phyloP scores from a whole-genome alignment of 2,888 invertebrate genomes.

The Meghimatium bilineatum region DNA sequence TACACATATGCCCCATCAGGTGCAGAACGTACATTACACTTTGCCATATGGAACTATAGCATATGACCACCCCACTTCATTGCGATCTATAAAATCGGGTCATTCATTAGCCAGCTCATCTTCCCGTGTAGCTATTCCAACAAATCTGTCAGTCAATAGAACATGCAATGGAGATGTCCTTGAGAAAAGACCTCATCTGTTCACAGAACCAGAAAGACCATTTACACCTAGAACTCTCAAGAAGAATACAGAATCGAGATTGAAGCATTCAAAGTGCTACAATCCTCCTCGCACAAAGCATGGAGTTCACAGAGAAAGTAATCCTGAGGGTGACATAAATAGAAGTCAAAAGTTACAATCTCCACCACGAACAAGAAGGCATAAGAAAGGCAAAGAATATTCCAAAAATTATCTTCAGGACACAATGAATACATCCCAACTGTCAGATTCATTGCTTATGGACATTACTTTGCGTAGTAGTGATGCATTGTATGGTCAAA shows the following conservation, averaged over 20 bases:
- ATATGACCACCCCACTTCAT: conserved; percentile 41
- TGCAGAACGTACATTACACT: neutral
- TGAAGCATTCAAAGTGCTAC: conserved; percentile 72
- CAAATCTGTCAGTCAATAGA: conserved; percentile 53
- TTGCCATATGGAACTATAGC: neutral
- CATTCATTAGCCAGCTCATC: conserved; percentile 54
- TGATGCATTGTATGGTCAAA: conserved; percentile 60
- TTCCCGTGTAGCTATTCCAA: conserved; percentile 30
- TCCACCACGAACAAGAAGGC: neutral
- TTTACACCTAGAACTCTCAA: conserved; percentile 75
- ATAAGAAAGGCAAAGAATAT: conserved; percentile 31
- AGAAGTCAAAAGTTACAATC: neutral
- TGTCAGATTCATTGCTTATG: conserved; percentile 59
- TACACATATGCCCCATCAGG: neutral
- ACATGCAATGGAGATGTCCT: conserved; percentile 71
- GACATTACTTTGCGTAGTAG: conserved; percentile 73
- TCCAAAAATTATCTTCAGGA: conserved; percentile 39
- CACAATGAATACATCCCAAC: conserved; percentile 33
- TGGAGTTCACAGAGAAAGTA: neutral
- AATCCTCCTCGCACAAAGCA: conserved; percentile 66
- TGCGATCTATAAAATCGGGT: conserved; percentile 57
- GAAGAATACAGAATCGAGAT: conserved; percentile 68
- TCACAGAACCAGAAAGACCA: conserved; percentile 73
- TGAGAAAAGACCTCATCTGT: conserved; percentile 69
- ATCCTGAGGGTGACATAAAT: neutral